Base-by-base conservation (phyloP, 2,113 vertebrate genomes). In the Silurus glanis region DNA sequence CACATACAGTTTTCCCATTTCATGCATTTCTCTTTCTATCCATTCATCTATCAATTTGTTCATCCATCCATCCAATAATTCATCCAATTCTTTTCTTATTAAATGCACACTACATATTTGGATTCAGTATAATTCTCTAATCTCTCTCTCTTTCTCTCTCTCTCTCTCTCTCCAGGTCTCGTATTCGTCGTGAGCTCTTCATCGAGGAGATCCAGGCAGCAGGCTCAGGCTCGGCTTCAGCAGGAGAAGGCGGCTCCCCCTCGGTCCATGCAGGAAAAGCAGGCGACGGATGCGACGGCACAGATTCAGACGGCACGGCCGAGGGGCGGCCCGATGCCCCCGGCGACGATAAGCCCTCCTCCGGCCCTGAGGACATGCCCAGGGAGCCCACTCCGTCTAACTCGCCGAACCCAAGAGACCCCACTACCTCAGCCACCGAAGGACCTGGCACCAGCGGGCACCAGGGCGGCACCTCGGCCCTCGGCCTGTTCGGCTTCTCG, bases 151-250 rank as follows among this genome's bases (percentile, higher is more conserved):
- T 80, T 0, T 45, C 59, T 80, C 21, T 0, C 14, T 17, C 21
- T 49, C 37, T 85, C 2, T 19, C 51, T 82, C 16, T 94, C 88
- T 71, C 21, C 87, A 99, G 98, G 94, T 99, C 98, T 93, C 97
- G 98, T 89, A 99, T 99, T 90, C 96, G 98, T 82, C 96, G 98
- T 86, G 98, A 99, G 92, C 97, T 99, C 86, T 99, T 99, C 93
- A 99, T 99, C 21, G 98, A 99, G 91, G 98, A 99, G 93, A 99
- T 99, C 91, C 97, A 99, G 94, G 97, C 98, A 85, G 97, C 97
- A 86, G 96, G 85, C 55, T 67, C 97, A 86, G 96, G 84, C 76
- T 56, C 62, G 0, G 85, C 85, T 9, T 55, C 86, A 28, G 47
- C 96, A 1, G 96, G 97, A 3, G 96, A 97, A 62, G 97, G 97